Conservation (phyloP, 2,888 invertebrate genomes). For the Mimachlamys varia region DNA sequence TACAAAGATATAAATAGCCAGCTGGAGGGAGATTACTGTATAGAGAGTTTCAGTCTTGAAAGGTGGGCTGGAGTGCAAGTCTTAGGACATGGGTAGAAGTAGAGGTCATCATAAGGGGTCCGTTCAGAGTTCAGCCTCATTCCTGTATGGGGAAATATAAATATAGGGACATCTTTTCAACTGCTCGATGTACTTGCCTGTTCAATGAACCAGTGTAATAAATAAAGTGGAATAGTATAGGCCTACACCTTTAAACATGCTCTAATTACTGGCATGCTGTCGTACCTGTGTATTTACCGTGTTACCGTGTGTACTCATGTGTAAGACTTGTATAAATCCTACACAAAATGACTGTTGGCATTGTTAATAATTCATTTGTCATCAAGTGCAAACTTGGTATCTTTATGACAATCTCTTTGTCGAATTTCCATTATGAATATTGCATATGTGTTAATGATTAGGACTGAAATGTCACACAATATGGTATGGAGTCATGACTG, state of each 20-base stretch:
- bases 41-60: background rate
- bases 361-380: slow-evolving; percentile 1
- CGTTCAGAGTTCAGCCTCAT: background rate
- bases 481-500: background rate
- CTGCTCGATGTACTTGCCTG: background rate
- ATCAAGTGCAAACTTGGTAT: background rate
- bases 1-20: background rate
- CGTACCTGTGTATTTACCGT: background rate
- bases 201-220: background rate
- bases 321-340: background rate
- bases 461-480: background rate
- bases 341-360: background rate
- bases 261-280: background rate
- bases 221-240: background rate
- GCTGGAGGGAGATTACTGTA: background rate
- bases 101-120: background rate
- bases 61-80: background rate
- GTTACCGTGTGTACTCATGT: background rate
- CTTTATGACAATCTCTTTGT: background rate
- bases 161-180: background rate
- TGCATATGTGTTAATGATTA: background rate
- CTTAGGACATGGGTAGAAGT: background rate
- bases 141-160: background rate
- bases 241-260: background rate
- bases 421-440: background rate